These are phyloP conservation scores for Phenacoccus solenopsis DNA, from an alignment of 1,140 invertebrate genomes.

Conservation along the genomic window DNA sequence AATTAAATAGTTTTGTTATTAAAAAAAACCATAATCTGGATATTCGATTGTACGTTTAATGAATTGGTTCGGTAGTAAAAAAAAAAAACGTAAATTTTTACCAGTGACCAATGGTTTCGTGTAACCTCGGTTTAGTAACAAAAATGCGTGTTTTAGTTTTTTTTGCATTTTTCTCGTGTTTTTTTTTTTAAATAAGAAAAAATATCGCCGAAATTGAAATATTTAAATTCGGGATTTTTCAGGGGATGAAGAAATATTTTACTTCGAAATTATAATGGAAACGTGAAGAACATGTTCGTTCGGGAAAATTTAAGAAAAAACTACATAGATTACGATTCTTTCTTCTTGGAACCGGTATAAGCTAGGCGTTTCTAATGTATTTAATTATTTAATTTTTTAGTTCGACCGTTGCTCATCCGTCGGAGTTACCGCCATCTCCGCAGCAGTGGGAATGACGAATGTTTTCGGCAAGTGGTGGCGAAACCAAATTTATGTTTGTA, in stretches of 20 bases:
- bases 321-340: not conserved
- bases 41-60: not conserved
- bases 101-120: not conserved
- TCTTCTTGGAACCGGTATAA: not conserved
- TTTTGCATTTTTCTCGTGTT: not conserved
- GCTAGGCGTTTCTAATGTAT: not conserved
- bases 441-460: conserved; percentile 84
- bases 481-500: not conserved
- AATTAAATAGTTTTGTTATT: too few species aligned
- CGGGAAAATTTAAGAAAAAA: not conserved
- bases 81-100: not conserved
- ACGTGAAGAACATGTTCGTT: not conserved
- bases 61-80: not conserved
- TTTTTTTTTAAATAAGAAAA: too few species aligned
- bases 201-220: not conserved
- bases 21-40: too few species aligned
- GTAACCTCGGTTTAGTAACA: not conserved
- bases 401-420: conserved; percentile 92
- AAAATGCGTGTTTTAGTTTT: not conserved
- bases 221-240: conserved; percentile 2
- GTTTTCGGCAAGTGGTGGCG: not conserved
- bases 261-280: not conserved
- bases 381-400: conserved; percentile 41
- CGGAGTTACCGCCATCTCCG: conserved; percentile 90
- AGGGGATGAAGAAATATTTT: not conserved